phyloP scores from a whole-genome alignment of 2,113 vertebrate species.

The Tenebrosternarchus preto region DNA sequence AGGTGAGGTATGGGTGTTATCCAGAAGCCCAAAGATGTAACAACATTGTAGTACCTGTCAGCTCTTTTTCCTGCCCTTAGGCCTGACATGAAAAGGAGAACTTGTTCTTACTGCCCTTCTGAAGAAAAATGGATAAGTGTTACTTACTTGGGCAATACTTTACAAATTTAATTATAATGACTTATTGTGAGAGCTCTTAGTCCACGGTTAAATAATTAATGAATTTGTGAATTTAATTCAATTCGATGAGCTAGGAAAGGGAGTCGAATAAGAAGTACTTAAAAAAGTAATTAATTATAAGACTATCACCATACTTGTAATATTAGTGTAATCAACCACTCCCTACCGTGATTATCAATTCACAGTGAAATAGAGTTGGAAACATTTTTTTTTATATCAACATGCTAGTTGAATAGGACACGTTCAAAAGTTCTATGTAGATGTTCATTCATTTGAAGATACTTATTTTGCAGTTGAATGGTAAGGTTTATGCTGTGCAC shows the following conservation, averaged over 20 bases:
- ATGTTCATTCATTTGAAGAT: too few species aligned
- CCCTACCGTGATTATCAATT: neutral
- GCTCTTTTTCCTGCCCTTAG: neutral
- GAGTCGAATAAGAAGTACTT: too few species aligned
- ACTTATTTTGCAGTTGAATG: too few species aligned
- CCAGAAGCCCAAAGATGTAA: neutral
- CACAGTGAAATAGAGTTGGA: neutral
- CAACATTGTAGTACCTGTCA: neutral
- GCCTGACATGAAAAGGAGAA: neutral
- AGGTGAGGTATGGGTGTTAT: too few species aligned
- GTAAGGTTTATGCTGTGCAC: too few species aligned
- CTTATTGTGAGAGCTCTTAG: neutral
- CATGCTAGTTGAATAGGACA: neutral
- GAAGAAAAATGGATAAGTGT: neutral
- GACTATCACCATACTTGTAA: neutral
- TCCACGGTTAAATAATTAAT: neutral
- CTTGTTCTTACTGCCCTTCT: neutral
- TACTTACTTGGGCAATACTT: neutral
- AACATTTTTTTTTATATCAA: too few species aligned
- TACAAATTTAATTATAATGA: neutral
- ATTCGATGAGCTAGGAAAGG: too few species aligned
- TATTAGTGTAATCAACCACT: neutral
- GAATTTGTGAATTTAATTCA: neutral
- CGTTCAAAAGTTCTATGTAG: neutral
- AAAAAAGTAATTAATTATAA: neutral